Base-by-base conservation (phyloP, 2,888 invertebrate species). In the Sylvicola fuscatus region DNA sequence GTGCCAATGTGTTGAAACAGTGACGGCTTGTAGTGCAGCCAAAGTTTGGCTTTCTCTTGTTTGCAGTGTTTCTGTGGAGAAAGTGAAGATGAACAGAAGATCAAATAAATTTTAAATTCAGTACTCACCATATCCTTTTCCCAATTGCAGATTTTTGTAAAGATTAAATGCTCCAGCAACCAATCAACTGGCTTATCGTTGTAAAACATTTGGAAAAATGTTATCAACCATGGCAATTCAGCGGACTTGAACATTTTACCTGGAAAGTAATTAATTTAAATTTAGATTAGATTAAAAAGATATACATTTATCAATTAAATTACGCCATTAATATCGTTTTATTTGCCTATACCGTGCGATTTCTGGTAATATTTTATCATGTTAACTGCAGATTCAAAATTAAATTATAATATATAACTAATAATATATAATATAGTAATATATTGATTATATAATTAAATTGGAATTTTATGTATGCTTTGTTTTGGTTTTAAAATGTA, bases 161-260 rank as follows among this genome's bases (percentile, higher is more conserved):
- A 75, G 36, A 93, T 69, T 42, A 90, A 73, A 52, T 89, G 79
- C 47, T 90, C 89, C 10, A 95, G 60, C 5, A 97, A 64, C 95
- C 95, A 97, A 53, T 97, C 95, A 1, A 93, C 90, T 0, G 97
- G 95, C 61, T 93, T 90, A 50, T 93, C 89, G 50, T 76, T 78
- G 59, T 89, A 86, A 54, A 97, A 95, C 71, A 95, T 79, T 52
- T 95, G 75, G 47, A 95, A 81, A 57, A 90, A 95, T 44, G 87
- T 82, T 28, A 89, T 75, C 40, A 95, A 65, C 64, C 79, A 76
- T 1, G 82, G 78, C 14, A 95, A 60, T 50, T 90, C 84, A 0
- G 78, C 72, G 13, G 86, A 80, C 49, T 82, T 80, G 58, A 97
- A 92, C 65, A 97, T 69, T 65, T 86, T 86, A 33, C 77, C 77